Conservation (phyloP, 2,888 invertebrate genomes). For the Gnatocerus cornutus region DNA sequence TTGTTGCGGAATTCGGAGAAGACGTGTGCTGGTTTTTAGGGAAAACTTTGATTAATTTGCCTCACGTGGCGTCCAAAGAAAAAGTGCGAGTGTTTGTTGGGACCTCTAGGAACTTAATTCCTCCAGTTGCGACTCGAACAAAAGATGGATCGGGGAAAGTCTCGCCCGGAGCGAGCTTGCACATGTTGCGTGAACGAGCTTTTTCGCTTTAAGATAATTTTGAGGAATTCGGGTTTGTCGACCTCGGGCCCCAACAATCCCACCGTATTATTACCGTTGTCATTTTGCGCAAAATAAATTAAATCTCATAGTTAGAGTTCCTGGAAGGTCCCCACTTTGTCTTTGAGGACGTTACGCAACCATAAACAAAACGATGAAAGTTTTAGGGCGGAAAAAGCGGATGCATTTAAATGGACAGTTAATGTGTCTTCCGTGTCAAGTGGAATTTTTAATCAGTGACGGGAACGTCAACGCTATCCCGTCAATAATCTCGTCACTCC, state of each 20-base stretch:
- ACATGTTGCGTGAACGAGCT: slow-evolving; percentile 1
- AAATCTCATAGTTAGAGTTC: background rate
- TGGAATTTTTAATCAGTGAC: slow-evolving; percentile 9
- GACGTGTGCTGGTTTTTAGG: background rate
- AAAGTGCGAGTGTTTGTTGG: background rate
- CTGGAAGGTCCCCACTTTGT: background rate
- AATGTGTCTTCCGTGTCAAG: slow-evolving; percentile 5
- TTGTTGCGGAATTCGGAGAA: slow-evolving; percentile 1
- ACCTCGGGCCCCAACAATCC: no score
- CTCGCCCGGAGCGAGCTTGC: background rate
- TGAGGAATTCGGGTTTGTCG: no score
- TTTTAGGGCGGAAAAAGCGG: background rate
- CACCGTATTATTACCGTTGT: no score
- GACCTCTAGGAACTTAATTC: background rate
- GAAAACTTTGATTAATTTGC: slow-evolving; percentile 14
- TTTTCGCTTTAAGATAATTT: no score
- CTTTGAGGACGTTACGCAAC: background rate
- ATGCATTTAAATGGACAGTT: slow-evolving; percentile 1
- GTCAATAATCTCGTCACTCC: slow-evolving; percentile 22
- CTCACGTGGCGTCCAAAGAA: background rate
- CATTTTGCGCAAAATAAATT: background rate
- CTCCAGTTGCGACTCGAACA: background rate
- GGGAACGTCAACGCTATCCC: background rate
- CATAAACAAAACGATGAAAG: background rate
- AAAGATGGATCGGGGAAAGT: background rate